phyloP scores from a whole-genome alignment of 2,113 vertebrate genomes.

The Salvelinus namaycush region DNA sequence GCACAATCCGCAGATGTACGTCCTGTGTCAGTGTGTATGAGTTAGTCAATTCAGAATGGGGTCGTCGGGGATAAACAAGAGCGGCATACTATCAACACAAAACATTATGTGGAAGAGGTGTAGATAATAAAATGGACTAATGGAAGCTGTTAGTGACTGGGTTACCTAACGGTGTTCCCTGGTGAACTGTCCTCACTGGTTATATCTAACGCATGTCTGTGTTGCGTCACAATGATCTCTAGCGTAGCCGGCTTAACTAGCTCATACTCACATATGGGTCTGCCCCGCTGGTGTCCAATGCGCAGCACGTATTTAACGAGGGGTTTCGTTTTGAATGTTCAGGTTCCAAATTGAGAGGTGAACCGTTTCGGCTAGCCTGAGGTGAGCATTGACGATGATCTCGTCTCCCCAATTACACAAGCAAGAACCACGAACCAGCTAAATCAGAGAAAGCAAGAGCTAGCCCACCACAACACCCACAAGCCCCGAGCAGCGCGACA shows the following conservation, averaged over 20 bases:
- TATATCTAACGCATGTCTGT: background rate
- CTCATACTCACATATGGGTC: conserved; percentile 87
- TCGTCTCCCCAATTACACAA: conserved; percentile 72
- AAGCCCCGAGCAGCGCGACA: conserved; percentile 52
- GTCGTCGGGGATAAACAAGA: background rate
- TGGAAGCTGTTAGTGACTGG: conserved; percentile 26
- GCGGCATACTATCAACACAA: background rate
- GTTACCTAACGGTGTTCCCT: background rate
- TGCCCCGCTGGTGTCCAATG: conserved; percentile 64
- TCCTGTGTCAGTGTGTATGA: too few relatives aligned
- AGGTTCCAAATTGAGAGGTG: conserved; percentile 63
- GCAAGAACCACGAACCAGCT: conserved; percentile 72
- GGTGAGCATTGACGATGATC: conserved; percentile 75
- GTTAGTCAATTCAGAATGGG: background rate
- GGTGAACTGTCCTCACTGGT: background rate
- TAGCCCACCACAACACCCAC: conserved; percentile 41
- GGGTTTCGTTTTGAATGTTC: conserved; percentile 54
- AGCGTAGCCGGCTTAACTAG: conserved; percentile 22
- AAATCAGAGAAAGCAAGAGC: conserved; percentile 15
- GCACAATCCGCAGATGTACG: background rate
- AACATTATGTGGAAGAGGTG: background rate
- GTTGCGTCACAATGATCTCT: background rate
- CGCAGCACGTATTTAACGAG: conserved; percentile 56
- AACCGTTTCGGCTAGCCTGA: conserved; percentile 95
- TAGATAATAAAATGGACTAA: conserved; percentile 24